phyloP scores from a whole-genome alignment of 2,888 invertebrate genomes.

The Heterodera filipjevi region DNA sequence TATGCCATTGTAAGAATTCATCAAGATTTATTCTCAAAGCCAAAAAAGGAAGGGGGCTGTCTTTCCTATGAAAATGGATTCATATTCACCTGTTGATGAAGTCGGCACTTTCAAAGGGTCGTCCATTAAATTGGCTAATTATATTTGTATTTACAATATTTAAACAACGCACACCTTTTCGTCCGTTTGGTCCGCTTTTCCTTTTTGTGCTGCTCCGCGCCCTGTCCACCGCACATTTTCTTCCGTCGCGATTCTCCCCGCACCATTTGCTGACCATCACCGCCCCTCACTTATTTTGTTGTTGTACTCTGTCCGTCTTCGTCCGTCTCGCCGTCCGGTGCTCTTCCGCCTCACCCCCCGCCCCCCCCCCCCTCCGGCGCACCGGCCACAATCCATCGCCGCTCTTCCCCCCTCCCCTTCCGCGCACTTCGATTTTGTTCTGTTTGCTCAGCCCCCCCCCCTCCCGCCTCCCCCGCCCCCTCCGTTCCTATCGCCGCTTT shows the following conservation, averaged over 20 bases:
- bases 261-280: constrained; percentile 6
- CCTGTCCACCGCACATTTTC: neutral
- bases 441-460: neutral
- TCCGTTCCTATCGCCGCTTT: neutral
- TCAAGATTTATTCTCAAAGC: no score
- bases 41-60: no score
- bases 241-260: neutral
- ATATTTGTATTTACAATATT: no score
- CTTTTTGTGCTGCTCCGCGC: neutral
- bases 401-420: neutral
- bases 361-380: neutral
- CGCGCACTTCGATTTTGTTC: neutral
- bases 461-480: neutral
- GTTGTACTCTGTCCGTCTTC: neutral
- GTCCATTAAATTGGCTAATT: neutral
- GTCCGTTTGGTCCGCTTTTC: neutral
- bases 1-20: neutral
- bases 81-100: no score
- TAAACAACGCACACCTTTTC: neutral
- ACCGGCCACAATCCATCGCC: neutral
- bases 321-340: neutral
- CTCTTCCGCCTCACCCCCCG: neutral
- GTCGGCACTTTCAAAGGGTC: no score
- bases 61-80: no score
- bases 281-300: neutral